Base-by-base conservation (phyloP, 2,797 vertebrate species). In the Sylvia borin region DNA sequence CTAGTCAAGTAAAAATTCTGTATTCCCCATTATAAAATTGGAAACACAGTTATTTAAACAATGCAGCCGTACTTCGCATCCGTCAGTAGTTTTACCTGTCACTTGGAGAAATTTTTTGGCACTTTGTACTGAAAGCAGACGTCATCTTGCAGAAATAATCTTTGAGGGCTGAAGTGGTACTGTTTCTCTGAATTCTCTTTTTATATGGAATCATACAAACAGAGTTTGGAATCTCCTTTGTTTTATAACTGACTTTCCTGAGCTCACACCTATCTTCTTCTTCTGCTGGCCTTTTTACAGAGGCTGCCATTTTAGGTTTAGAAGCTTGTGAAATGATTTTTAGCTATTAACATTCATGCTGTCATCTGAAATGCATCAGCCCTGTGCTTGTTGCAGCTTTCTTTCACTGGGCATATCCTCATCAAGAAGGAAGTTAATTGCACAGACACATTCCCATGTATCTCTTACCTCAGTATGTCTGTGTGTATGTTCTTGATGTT, bases 51-150 rank as follows among this genome's bases (percentile, higher is more conserved):
- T 90, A 31, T 43, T 72, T 50, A 86, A 92, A 72, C 16, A 67
- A 12, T 24, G 31, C 36, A 86, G 38, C 40, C 0, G 0, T 66
- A 16, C 9, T 3, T 88, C 0, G 0, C 29, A 42, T 48, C n/a
- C 61, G 9, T 65, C 53, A 77, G 22, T 78, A 60, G 47, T 86
- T 91, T 78, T 53, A 72, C 31, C 73, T 90, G 66, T 81, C 55
- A 11, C 18, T 34, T 14, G 22, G 43, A 47, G 58, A 62, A 88
- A 18, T 22, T 22, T 81, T 90, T 71, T 65, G 57, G 19, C 17
- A 26, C 21, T 85, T 78, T 34, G 7, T 43, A 48, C 45, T 78
- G 68, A 90, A 58, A 75, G 2, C 7, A 77, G 17, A 36, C 9
- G 1, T 88, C 16, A 32, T 19, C 25, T 86, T 72, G 51, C 11